Evolutionary conservation across 2,113 vertebrate species (phyloP), one percentile per base, ranked within the genome.

Genomic region (Rhagologus leucostigma): DNA sequence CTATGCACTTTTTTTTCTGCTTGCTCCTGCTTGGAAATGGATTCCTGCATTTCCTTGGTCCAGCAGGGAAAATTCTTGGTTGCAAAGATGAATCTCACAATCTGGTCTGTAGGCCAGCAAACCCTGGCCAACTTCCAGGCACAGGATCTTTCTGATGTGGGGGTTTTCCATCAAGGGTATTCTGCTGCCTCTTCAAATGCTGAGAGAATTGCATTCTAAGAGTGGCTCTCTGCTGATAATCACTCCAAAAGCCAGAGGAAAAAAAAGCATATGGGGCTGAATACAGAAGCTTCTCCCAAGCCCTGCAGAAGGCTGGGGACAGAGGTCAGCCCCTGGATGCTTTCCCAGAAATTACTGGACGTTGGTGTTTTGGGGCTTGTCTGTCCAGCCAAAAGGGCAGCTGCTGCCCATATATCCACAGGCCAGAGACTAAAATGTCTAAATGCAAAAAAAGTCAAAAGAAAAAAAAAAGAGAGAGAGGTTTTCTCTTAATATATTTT

Each of bases 321-420:
- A 79, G 84, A 95, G 55, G 53, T 94, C 92, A 94, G 39, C 39
- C 33, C 35, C 68, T 84, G 92, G 90, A 80, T 56, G 67, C 29
- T 32, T 86, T 94, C 88, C 93, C 76, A 96, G 85, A 70, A 93
- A 63, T 74, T 62, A 60, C 71, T 77, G 82, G 77, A 87, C 80
- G 19, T 49, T 55, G 73, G 64, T 87, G 50, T 59, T 95, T 90
- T 92, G 90, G 80, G 88, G 53, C 63, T 95, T 4, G 0, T 80
- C 67, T 88, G 49, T 77, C 68, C 93, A 81, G 92, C 86, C 83
- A 84, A 73, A 92, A 92, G 83, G 89, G 79, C 95, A 96, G 94
- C 80, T 93, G 89, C 75, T 90, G 68, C 59, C 59, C 84, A 1
- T 67, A 20, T 63, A 84, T 92, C 75, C 64, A 42, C n/a, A 83